A percentile compares a stretch with the other conserved stretches of the same genome.
Conservation (phyloP, 2,797 vertebrate genomes). For the Oreochromis mossambicus region DNA sequence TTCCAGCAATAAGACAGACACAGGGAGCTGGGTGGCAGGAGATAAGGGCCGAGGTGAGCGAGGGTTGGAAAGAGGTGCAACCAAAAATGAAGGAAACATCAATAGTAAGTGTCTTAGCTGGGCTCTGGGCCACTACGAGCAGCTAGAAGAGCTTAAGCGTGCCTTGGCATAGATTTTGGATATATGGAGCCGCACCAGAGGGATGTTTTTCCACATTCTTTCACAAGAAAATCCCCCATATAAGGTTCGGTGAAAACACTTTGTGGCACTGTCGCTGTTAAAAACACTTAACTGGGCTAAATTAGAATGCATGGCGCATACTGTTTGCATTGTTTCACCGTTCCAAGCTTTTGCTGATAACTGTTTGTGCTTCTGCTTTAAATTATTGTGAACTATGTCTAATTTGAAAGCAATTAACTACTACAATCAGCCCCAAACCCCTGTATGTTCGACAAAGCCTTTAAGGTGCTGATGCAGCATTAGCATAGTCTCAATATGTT, state of each 20-base stretch:
- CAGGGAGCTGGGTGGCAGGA: slow-evolving; percentile 45
- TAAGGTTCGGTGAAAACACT: slow-evolving; percentile 9
- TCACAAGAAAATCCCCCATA: slow-evolving; percentile 28
- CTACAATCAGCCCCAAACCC: neutral
- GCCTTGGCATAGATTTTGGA: slow-evolving; percentile 41
- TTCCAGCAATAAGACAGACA: slow-evolving; percentile 31
- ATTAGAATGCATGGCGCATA: neutral
- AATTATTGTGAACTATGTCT: neutral
- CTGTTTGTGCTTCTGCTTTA: neutral
- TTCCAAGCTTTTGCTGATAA: neutral
- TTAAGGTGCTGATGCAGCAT: neutral
- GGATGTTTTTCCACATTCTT: slow-evolving; percentile 43
- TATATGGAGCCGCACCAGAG: slow-evolving; percentile 20
- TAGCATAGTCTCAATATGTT: neutral
- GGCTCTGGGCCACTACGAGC: slow-evolving; percentile 47
- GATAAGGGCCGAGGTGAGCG: slow-evolving; percentile 58
- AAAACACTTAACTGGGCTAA: neutral
- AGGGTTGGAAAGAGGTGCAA: slow-evolving; percentile 25
- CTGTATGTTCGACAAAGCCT: neutral
- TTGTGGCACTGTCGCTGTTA: neutral
- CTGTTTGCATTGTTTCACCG: neutral
- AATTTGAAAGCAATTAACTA: slow-evolving; percentile 1
- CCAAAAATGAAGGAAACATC: slow-evolving; percentile 47
- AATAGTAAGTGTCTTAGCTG: slow-evolving; percentile 50
- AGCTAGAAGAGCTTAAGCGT: slow-evolving; percentile 43